A percentile compares a stretch with the other conserved stretches of the same genome.
phyloP scores from a whole-genome alignment of 2,113 vertebrate genomes.

The Indicator maculatus region DNA sequence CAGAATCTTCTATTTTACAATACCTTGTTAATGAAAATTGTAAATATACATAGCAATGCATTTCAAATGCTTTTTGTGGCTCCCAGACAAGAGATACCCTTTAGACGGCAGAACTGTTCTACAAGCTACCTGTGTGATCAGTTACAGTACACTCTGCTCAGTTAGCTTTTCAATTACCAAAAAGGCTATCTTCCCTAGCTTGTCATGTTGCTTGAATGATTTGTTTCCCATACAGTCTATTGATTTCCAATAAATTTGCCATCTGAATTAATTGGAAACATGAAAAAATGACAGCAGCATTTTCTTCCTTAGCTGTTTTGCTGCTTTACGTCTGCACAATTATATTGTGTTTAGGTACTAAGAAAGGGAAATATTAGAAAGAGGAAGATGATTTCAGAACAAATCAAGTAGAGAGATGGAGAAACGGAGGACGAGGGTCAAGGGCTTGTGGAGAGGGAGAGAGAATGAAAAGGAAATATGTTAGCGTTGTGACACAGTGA shows the following conservation, averaged over 20 bases:
- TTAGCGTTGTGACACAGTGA: not conserved
- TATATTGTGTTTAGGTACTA: not conserved
- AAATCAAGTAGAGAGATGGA: not conserved
- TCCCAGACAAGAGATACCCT: not conserved
- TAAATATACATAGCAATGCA: not conserved
- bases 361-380: not conserved
- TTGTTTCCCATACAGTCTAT: conserved; percentile 36
- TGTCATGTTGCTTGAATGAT: conserved; percentile 11
- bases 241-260: conserved; percentile 62
- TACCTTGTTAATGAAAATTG: not conserved
- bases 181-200: conserved; percentile 21
- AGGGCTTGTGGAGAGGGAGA: not conserved
- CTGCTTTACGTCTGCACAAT: not conserved
- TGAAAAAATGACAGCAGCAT: not conserved
- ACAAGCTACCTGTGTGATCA: conserved; percentile 36
- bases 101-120: not conserved
- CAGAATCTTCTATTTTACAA: not conserved
- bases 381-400: not conserved
- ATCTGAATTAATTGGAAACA: conserved; percentile 45
- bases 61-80: not conserved
- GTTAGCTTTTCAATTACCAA: conserved; percentile 50
- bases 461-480: not conserved
- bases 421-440: not conserved
- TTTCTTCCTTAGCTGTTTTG: not conserved
- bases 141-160: conserved; percentile 35